Base-by-base conservation (phyloP, 2,888 invertebrate species). In the Ptilodon capucinus region DNA sequence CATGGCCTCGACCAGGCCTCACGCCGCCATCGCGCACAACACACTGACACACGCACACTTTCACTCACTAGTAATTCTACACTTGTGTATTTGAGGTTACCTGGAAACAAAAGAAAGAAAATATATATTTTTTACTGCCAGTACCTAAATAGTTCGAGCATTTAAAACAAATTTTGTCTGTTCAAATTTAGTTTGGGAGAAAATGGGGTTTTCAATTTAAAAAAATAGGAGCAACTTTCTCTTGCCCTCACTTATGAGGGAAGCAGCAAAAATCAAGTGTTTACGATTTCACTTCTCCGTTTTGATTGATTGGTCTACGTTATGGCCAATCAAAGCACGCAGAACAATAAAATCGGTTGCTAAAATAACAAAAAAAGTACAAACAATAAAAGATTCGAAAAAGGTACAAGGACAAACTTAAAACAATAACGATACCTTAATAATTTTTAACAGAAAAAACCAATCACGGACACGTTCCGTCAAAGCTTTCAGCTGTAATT, bases 1-100 rank as follows among this genome's bases (percentile, higher is more conserved):
- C 70, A 70, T 67, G 57, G 62, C 70, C 71, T 56, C 47, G 52
- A 58, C 62, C 64, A 34, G 54, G 54, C 59, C 70, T 75, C 74
- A 80, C 74, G 66, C 66, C 67, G 58, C 68, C 84, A 82, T 78
- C 57, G 44, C 55, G 46, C 72, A 76, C 75, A 66, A 46, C 66
- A 66, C 75, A 71, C 68, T 70, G 58, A 51, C 74, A 77, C 78
- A 69, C 42, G 42, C 54, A 52, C 76, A 73, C 68, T 66, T n/a
- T 35, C 51, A 62, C 73, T 66, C 68, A 62, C 52, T 48, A 71
- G 54, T 58, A n/a, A n/a, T 54, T 71, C 54, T 62, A 36, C 62
- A 51, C 62, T 53, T 25, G 25, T 47, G 16, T 17, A 41, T 32
- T 48, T 17, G 25, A n/a, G 36, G 23, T 64, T 68, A 79, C 78